These are phyloP conservation scores for Anguilla anguilla DNA, from an alignment of 2,797 vertebrate genomes.

Conservation along the genomic window DNA sequence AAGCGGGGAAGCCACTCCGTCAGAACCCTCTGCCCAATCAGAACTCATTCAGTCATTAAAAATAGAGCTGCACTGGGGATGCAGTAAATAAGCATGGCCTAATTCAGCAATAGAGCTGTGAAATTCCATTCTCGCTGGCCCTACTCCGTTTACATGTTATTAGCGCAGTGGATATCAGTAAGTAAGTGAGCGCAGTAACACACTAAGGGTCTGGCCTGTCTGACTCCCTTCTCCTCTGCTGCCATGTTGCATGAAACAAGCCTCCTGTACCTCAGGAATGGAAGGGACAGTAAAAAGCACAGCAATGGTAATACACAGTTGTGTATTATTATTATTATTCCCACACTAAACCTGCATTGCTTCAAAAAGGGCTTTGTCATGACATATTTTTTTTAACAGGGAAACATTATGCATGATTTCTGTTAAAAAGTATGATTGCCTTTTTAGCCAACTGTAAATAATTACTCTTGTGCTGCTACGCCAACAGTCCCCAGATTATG, in stretches of 20 bases:
- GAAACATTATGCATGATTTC: neutral
- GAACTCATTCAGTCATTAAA: neutral
- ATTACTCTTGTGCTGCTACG: neutral
- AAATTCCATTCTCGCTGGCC: neutral
- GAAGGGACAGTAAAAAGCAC: neutral
- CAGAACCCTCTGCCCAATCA: conserved; percentile 3
- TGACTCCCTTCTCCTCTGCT: neutral
- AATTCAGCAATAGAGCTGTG: neutral
- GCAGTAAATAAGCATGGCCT: neutral
- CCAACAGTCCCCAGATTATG: neutral
- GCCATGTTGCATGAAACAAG: conserved; percentile 24
- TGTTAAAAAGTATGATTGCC: neutral
- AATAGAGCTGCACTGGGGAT: neutral
- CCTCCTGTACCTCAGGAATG: neutral
- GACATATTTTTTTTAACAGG: neutral
- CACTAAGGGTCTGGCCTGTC: neutral
- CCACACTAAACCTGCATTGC: neutral
- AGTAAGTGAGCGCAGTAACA: neutral
- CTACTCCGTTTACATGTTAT: neutral
- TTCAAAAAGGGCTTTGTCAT: neutral
- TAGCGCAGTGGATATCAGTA: neutral
- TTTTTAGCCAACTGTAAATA: neutral
- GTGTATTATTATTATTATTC: neutral
- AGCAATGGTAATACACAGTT: neutral
- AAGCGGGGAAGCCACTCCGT: neutral